These are phyloP conservation scores for Crocidura indochinensis DNA, from an alignment of 2,797 vertebrate species.

Conservation along the genomic window DNA sequence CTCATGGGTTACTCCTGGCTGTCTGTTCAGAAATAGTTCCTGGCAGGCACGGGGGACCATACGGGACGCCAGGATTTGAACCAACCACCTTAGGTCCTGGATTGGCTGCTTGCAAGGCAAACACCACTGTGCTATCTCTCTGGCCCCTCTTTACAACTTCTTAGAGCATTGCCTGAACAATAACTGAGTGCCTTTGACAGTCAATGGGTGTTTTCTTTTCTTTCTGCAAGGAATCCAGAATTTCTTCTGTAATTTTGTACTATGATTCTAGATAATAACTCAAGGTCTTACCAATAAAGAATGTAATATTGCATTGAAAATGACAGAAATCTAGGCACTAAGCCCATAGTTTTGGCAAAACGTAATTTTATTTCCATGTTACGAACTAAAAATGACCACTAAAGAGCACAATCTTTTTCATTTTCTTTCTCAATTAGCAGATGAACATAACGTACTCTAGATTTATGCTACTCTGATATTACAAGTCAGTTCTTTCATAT, in stretches of 20 bases:
- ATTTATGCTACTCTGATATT: neutral
- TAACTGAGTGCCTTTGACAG: neutral
- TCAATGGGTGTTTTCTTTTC: neutral
- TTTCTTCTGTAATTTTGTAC: neutral
- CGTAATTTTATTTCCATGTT: neutral
- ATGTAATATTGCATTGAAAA: neutral
- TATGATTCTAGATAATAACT: neutral
- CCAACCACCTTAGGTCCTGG: too few relatives aligned
- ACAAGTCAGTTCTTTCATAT: neutral
- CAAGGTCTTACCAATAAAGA: neutral
- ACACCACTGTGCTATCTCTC: too few relatives aligned
- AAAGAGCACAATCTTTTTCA: neutral
- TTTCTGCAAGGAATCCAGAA: neutral
- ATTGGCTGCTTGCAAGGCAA: too few relatives aligned
- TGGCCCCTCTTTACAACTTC: neutral
- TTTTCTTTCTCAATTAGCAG: neutral
- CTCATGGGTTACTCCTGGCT: too few relatives aligned
- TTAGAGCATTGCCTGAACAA: neutral
- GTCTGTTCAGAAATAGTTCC: too few relatives aligned
- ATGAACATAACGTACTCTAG: too few relatives aligned
- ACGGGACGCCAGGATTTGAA: too few relatives aligned
- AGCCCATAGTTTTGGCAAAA: neutral
- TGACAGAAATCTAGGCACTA: conserved; percentile 28
- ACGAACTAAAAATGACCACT: neutral
- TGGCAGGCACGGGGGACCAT: too few relatives aligned